phyloP scores from a whole-genome alignment of 2,888 invertebrate species.

The Erpobdella octoculata region DNA sequence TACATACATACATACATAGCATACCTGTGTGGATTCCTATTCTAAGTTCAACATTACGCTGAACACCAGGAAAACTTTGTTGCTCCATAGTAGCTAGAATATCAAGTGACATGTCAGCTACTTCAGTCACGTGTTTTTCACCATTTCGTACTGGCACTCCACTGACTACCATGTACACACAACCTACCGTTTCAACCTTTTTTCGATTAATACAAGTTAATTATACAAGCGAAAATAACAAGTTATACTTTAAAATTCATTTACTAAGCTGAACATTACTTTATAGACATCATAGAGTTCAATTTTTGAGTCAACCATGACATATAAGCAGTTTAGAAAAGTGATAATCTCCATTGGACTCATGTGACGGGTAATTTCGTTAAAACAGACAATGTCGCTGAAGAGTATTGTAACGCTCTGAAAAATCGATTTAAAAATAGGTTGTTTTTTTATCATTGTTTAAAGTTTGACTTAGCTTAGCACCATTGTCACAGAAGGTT shows the following conservation, averaged over 20 bases:
- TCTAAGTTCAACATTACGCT: conserved; percentile 23
- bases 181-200: conserved; percentile 34
- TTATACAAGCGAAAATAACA: no score
- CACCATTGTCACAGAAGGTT: no score
- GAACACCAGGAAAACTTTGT: conserved; percentile 17
- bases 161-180: conserved; percentile 34
- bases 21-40: conserved; percentile 32
- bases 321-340: conserved; percentile 27
- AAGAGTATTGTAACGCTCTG: conserved; percentile 12
- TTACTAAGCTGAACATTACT: no score
- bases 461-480: no score
- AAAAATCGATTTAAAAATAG: background rate
- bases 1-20: background rate
- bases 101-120: conserved; percentile 30
- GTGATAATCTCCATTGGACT: conserved; percentile 19
- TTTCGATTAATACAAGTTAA: background rate
- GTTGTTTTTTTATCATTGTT: no score
- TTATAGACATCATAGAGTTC: conserved; percentile 29
- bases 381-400: conserved; percentile 27
- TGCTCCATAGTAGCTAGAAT: conserved; percentile 19
- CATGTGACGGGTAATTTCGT: conserved; percentile 18
- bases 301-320: conserved; percentile 25
- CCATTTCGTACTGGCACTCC: conserved; percentile 33
- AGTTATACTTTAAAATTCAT: no score
- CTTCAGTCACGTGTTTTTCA: conserved; percentile 29